These are phyloP conservation scores for Lysandra bellargus DNA, from an alignment of 2,888 invertebrate species.

Conservation along the genomic window DNA sequence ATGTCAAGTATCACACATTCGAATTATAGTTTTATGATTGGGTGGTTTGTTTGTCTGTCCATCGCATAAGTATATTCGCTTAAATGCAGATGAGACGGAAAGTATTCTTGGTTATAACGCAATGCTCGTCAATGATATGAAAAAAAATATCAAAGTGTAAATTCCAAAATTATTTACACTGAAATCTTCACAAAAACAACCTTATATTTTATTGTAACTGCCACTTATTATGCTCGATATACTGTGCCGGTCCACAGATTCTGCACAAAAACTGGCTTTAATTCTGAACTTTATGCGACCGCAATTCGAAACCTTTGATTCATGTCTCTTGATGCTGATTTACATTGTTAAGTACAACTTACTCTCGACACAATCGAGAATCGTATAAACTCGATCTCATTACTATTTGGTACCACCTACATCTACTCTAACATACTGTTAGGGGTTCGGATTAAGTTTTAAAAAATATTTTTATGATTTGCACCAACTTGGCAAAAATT, in stretches of 20 bases:
- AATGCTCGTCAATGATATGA: no score
- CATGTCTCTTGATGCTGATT: constrained; percentile 22
- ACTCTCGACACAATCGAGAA: neutral
- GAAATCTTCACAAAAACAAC: neutral
- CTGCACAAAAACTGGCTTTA: constrained; percentile 3
- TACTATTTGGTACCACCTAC: neutral
- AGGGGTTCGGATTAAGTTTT: no score
- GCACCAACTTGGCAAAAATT: no score
- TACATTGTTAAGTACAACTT: neutral
- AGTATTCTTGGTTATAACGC: no score
- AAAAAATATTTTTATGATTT: no score
- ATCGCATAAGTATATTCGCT: no score
- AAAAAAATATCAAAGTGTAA: neutral
- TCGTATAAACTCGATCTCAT: neutral
- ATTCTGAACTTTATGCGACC: neutral
- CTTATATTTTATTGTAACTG: neutral
- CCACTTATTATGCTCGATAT: constrained; percentile 5
- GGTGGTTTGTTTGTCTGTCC: no score
- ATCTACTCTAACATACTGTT: neutral
- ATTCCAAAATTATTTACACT: neutral
- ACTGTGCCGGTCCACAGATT: neutral
- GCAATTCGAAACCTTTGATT: constrained; percentile 36
- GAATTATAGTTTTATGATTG: no score
- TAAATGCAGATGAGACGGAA: no score
- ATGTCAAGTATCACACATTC: no score